Evolutionary conservation across 2,113 vertebrate species (phyloP).

Genomic region (Drymodes brunneopygia): DNA sequence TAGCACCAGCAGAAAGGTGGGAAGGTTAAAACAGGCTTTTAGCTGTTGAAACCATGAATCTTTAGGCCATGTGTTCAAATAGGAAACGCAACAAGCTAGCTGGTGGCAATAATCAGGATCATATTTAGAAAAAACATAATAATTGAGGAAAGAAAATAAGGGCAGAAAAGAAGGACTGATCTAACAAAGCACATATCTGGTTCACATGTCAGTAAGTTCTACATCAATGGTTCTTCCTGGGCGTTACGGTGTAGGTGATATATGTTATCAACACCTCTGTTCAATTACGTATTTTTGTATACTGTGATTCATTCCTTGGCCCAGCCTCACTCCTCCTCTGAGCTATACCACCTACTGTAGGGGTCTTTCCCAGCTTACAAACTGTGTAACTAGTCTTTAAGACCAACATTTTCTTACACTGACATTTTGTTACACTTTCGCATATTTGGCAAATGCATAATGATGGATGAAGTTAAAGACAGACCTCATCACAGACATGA

Average conservation of each 20-base stretch:
- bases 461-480: background rate
- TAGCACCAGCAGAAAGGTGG: background rate
- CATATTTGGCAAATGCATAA: background rate
- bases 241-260: background rate
- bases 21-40: background rate
- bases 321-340: background rate
- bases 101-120: background rate
- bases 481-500: background rate
- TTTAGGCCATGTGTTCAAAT: accelerated
- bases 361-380: background rate
- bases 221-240: background rate
- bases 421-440: background rate
- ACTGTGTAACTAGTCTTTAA: background rate
- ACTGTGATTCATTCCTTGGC: background rate
- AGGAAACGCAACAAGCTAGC: background rate
- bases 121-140: background rate
- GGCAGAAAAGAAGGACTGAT: background rate
- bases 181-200: background rate
- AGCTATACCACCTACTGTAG: background rate
- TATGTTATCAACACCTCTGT: background rate
- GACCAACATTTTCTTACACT: background rate
- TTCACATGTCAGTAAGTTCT: background rate
- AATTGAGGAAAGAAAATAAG: background rate
- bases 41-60: background rate
- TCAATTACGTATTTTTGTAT: background rate